Evolutionary conservation across 2,888 invertebrate genomes (phyloP).

Genomic region (Oligia strigilis): DNA sequence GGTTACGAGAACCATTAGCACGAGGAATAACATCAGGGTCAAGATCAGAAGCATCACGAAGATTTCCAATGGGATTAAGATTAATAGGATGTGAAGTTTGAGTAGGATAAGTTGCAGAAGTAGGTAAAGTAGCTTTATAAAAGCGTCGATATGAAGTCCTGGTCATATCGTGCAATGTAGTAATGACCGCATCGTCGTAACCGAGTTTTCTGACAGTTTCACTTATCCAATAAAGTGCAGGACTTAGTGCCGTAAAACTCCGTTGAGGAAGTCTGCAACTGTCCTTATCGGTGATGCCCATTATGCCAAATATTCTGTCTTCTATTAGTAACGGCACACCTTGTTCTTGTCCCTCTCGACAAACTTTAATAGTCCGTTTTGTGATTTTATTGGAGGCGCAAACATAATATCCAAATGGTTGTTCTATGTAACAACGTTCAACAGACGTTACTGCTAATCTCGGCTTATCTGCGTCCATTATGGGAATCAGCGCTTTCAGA

Average conservation of each 20-base stretch:
- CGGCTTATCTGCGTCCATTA: slow-evolving; percentile 57
- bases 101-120: not conserved
- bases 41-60: not conserved
- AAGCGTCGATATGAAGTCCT: not conserved
- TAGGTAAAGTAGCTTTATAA: not conserved
- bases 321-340: slow-evolving; percentile 77
- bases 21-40: not conserved
- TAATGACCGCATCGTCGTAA: slow-evolving; percentile 34
- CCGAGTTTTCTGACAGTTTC: slow-evolving; percentile 49
- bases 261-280: slow-evolving; percentile 64
- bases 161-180: slow-evolving; percentile 24
- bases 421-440: slow-evolving; percentile 66
- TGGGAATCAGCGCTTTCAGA: slow-evolving; percentile 70
- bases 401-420: slow-evolving; percentile 68
- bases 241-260: slow-evolving; percentile 69
- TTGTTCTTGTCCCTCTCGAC: slow-evolving; percentile 64
- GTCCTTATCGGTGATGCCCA: slow-evolving; percentile 49
- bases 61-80: not conserved
- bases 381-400: slow-evolving; percentile 69
- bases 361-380: slow-evolving; percentile 48
- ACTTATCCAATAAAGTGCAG: slow-evolving; percentile 74
- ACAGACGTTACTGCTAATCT: slow-evolving; percentile 68
- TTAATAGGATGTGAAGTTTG: not conserved
- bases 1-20: not conserved
- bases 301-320: slow-evolving; percentile 73